Base-by-base conservation (phyloP, 1,140 invertebrate species). In the Oryzaephilus surinamensis region DNA sequence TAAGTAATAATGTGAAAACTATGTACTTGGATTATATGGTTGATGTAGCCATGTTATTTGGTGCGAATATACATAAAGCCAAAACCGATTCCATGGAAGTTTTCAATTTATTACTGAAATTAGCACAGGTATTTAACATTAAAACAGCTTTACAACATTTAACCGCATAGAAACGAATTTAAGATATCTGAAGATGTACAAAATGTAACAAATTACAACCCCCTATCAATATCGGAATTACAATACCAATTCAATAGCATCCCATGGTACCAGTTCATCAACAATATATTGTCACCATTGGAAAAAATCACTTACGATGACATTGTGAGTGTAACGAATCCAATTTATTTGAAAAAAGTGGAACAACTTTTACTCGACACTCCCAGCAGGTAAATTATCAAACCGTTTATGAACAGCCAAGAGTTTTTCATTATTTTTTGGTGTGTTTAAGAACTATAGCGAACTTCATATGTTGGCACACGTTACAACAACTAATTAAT, bases 101-200 rank as follows among this genome's bases (percentile, higher is more conserved):
- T 0, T 67, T 97, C 1, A 66, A 83, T 13, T 96, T 97, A 53
- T 89, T 97, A 66, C 85, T 88, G 15, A 71, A 78, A 43, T 70
- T 98, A 30, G 88, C 89, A 11, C 91, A 92, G 57, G 88, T 91
- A 70, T 77, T 72, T 70, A 41, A n/a, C n/a, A n/a, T n/a, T n/a
- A n/a, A n/a, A n/a, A n/a, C n/a, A n/a, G n/a, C n/a, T n/a, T n/a
- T n/a, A n/a, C n/a, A n/a, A n/a, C n/a, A n/a, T n/a, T n/a, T n/a
- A n/a, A n/a, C n/a, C n/a, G n/a, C n/a, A n/a, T n/a, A n/a, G n/a
- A n/a, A n/a, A n/a, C n/a, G n/a, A n/a, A n/a, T n/a, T n/a, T n/a
- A n/a, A n/a, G n/a, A n/a, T n/a, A n/a, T n/a, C n/a, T 21, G 20
- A 21, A 6, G 2, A 21, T 21, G 6, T 21, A 21, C 26, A 12